Percentiles rank a stretch among this genome's conserved stretches.
Conservation (phyloP, 2,113 vertebrate genomes). For the Cyanoramphus novaezelandiae region DNA sequence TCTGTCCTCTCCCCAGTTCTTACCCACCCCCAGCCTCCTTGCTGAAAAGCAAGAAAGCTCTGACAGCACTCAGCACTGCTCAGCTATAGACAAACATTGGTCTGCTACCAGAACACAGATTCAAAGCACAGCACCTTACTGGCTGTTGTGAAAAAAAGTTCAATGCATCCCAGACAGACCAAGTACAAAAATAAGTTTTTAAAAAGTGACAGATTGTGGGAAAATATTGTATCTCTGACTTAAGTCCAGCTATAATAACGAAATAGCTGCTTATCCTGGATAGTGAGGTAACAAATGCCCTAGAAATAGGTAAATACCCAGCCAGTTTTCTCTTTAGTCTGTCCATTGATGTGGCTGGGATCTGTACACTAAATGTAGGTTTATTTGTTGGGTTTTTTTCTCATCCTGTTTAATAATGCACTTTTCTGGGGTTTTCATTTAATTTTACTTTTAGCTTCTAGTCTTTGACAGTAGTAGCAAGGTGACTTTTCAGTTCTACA, state of each 20-base stretch:
- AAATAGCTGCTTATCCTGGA: background rate
- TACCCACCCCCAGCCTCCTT: background rate
- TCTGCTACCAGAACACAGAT: background rate
- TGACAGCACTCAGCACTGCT: background rate
- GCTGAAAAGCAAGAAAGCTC: background rate
- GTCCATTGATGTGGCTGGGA: background rate
- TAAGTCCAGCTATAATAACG: background rate
- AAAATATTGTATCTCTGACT: background rate
- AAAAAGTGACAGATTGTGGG: background rate
- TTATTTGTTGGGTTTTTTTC: background rate
- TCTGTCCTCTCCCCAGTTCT: background rate
- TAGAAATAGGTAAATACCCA: background rate
- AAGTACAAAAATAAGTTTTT: background rate
- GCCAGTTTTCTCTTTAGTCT: background rate
- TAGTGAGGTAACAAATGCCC: background rate
- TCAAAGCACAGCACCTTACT: rapidly evolving
- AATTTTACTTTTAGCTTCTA: background rate
- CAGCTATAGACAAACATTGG: background rate
- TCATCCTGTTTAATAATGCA: background rate
- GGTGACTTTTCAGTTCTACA: background rate
- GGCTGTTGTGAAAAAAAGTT: background rate
- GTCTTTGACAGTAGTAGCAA: background rate
- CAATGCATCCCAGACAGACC: background rate
- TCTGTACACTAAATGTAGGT: background rate
- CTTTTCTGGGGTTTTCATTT: background rate